Evolutionary conservation across 2,888 invertebrate genomes (phyloP).

Genomic region (Noctua fimbriata): DNA sequence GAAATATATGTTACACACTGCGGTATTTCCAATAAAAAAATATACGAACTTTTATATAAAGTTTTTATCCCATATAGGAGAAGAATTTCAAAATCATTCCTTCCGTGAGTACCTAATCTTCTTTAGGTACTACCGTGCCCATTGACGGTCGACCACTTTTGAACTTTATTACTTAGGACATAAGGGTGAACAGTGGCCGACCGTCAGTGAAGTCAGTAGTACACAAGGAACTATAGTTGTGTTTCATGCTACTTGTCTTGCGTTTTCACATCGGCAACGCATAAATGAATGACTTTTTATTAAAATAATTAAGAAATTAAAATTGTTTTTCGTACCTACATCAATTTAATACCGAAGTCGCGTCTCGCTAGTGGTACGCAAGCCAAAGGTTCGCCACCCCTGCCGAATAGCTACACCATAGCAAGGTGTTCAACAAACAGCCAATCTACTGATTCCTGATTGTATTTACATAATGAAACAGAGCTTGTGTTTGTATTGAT

Average conservation of each 20-base stretch:
- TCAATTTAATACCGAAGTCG: too few relatives aligned
- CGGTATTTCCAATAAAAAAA: background rate
- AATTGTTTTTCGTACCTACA: background rate
- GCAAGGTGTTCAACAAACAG: constrained; percentile 26
- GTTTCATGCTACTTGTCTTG: background rate
- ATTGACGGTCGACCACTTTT: too few relatives aligned
- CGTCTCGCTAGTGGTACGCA: background rate
- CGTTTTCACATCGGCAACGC: background rate
- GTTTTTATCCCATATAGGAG: background rate
- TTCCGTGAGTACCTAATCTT: background rate
- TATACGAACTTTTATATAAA: too few relatives aligned
- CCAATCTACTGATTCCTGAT: constrained; percentile 43
- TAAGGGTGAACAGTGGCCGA: too few relatives aligned
- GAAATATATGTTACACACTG: background rate
- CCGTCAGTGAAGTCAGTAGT: too few relatives aligned
- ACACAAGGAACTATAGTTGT: too few relatives aligned
- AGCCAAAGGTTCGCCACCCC: constrained; percentile 11
- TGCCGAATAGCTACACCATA: background rate
- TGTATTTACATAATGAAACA: constrained; percentile 57
- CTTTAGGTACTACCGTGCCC: too few relatives aligned
- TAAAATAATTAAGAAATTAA: background rate
- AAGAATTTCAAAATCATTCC: background rate
- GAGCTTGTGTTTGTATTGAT: constrained; percentile 33
- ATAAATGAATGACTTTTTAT: background rate
- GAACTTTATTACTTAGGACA: too few relatives aligned